A percentile compares a stretch with the other conserved stretches of the same genome.
Evolutionary conservation across 2,113 vertebrate species (phyloP).

Genomic region (Anthoscopus minutus): DNA sequence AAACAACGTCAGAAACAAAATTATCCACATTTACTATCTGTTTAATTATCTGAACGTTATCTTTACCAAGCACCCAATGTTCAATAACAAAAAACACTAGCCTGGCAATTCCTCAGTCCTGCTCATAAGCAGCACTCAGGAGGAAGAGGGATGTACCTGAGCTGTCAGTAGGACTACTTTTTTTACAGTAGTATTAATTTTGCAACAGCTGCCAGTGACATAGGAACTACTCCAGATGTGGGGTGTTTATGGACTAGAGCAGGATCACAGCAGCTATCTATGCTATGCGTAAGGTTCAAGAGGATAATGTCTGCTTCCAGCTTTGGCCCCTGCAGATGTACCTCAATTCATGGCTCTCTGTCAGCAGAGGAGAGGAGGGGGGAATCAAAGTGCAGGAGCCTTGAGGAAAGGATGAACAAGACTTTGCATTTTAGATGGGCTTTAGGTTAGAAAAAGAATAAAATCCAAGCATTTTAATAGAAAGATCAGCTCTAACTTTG

Average conservation of each 20-base stretch:
- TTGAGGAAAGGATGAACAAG: slow-evolving; percentile 39
- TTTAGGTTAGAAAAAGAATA: slow-evolving; percentile 57
- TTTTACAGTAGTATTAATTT: background rate
- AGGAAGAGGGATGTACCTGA: background rate
- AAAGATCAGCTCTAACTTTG: slow-evolving; percentile 42
- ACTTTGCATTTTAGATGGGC: slow-evolving; percentile 40
- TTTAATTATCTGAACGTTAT: background rate
- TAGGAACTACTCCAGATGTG: slow-evolving; percentile 1
- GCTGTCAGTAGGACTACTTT: background rate
- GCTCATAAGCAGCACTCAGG: background rate
- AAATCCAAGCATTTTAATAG: slow-evolving; percentile 54
- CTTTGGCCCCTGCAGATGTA: background rate
- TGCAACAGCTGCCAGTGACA: background rate
- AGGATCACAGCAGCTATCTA: background rate
- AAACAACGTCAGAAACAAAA: background rate
- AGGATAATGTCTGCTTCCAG: background rate
- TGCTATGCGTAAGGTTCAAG: background rate
- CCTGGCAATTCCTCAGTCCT: background rate
- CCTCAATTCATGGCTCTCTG: background rate
- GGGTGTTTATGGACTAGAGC: background rate
- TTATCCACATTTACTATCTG: background rate
- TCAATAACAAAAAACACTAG: accelerated
- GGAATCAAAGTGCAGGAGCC: slow-evolving; percentile 6
- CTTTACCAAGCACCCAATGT: background rate
- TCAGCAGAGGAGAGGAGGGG: background rate